These are phyloP conservation scores for Bombus superbus DNA, from an alignment of 1,140 invertebrate species.

Conservation along the genomic window DNA sequence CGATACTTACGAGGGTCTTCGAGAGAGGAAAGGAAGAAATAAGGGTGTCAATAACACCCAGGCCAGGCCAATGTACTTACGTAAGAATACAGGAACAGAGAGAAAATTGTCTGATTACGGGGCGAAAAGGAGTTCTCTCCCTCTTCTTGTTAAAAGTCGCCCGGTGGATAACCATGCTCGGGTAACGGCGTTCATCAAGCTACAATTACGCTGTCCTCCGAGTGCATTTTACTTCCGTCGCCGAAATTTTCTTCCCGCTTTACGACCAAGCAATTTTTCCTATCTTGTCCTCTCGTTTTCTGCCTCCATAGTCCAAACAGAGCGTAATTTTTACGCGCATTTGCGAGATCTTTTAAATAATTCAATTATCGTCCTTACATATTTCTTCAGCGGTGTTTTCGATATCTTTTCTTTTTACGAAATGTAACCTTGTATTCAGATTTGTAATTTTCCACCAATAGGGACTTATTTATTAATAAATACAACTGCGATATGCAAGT, in stretches of 20 bases:
- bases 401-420: not conserved
- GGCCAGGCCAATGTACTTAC: not conserved
- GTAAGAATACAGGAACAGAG: not conserved
- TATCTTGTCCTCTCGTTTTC: not conserved
- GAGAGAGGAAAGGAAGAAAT: not conserved
- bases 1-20: not conserved
- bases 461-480: too few species aligned
- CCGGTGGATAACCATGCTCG: not conserved
- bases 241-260: conserved; percentile 6
- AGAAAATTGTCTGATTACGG: conserved; percentile 38
- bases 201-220: conserved; percentile 11
- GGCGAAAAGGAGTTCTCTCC: not conserved
- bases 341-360: not conserved
- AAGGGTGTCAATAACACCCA: conserved; percentile 35
- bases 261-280: not conserved
- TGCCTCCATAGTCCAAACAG: not conserved
- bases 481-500: too few species aligned
- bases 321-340: not conserved
- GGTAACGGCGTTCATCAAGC: conserved; percentile 20
- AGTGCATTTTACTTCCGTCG: not conserved
- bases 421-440: not conserved
- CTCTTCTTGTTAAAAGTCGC: conserved; percentile 8
- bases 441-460: too few species aligned
- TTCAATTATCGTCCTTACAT: not conserved
- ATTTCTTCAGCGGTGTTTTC: too few species aligned